phyloP scores from a whole-genome alignment of 2,797 vertebrate genomes.

The Staurois parvus region DNA sequence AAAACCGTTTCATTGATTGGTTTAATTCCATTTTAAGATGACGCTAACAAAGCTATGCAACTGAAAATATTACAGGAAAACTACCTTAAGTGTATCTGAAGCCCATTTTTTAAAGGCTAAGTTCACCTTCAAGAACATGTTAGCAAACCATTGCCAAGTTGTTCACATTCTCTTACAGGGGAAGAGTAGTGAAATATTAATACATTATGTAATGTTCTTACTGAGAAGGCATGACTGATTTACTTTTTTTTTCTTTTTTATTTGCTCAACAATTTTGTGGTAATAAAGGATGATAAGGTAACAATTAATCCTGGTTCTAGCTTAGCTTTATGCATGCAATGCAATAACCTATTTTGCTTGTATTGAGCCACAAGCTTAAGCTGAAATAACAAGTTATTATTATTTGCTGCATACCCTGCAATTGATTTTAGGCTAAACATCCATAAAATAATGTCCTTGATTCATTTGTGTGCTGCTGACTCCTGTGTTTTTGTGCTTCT shows the following conservation, averaged over 20 bases:
- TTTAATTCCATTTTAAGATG: too few species aligned
- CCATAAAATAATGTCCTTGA: neutral
- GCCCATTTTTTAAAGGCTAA: too few species aligned
- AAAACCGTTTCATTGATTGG: too few species aligned
- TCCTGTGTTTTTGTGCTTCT: constrained; percentile 18
- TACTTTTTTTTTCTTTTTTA: constrained; percentile 69
- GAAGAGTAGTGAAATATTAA: neutral
- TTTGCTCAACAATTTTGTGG: constrained; percentile 75
- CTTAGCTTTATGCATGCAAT: constrained; percentile 49
- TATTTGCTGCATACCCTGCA: constrained; percentile 1
- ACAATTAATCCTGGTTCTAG: constrained; percentile 58
- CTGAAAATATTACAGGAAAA: too few species aligned
- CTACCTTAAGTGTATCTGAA: too few species aligned
- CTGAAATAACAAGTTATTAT: neutral
- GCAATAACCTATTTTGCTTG: neutral
- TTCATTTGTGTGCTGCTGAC: constrained; percentile 7
- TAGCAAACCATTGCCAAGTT: too few species aligned
- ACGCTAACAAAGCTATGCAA: too few species aligned
- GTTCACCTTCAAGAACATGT: too few species aligned
- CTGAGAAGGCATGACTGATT: constrained; percentile 39
- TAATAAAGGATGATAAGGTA: constrained; percentile 98
- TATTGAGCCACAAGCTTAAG: neutral
- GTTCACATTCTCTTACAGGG: too few species aligned
- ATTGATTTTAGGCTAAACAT: neutral
- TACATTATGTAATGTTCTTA: neutral